phyloP scores from a whole-genome alignment of 2,888 invertebrate species.

The Eilema griseolum region DNA sequence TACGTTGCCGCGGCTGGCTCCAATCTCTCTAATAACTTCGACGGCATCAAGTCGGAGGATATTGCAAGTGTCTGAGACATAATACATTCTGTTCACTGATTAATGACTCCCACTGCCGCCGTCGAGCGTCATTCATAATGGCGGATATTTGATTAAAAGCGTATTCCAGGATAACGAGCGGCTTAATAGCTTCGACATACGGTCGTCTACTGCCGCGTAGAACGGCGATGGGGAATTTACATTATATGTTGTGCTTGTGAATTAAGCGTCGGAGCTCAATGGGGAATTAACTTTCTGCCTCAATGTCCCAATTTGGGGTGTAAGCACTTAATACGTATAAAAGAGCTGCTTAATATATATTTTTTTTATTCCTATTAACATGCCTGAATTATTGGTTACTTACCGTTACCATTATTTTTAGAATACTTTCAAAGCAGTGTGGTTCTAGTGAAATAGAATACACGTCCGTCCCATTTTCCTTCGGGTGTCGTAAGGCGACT shows the following conservation, averaged over 20 bases:
- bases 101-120: conserved; percentile 16
- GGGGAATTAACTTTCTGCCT: neutral
- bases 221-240: neutral
- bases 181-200: conserved; percentile 16
- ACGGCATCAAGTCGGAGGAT: conserved; percentile 17
- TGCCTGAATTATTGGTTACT: neutral
- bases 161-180: conserved; percentile 15
- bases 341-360: neutral
- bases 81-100: conserved; percentile 26
- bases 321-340: neutral
- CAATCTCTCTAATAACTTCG: conserved; percentile 12
- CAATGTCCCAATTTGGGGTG: neutral
- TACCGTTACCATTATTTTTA: neutral
- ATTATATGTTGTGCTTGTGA: neutral
- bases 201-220: too few species aligned
- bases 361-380: neutral
- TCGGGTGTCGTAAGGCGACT: neutral
- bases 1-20: neutral
- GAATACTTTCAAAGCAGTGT: neutral
- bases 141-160: conserved; percentile 20
- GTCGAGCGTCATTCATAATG: conserved; percentile 14
- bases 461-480: neutral
- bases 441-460: neutral
- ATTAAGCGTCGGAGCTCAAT: neutral
- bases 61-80: conserved; percentile 24